Conservation (phyloP, 2,113 vertebrate genomes). For the Galbula dea region DNA sequence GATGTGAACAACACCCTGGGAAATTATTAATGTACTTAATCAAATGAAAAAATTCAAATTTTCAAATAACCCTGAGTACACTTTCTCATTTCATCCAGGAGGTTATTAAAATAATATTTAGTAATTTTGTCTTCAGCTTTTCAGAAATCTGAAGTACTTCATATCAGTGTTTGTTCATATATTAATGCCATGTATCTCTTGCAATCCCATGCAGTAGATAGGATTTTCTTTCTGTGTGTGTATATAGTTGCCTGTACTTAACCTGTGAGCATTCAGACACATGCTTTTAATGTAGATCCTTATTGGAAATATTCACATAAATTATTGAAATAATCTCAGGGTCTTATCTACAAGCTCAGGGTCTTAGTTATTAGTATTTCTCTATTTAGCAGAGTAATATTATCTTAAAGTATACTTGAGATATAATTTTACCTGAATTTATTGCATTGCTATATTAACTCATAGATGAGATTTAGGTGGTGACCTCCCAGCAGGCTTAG, state of each 20-base stretch:
- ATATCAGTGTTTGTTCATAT: not conserved
- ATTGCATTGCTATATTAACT: constrained; percentile 39
- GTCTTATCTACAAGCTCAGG: not conserved
- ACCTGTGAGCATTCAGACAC: not conserved
- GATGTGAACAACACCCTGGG: not conserved
- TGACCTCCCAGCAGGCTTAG: constrained; percentile 68
- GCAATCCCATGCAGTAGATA: not conserved
- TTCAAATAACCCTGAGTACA: not conserved
- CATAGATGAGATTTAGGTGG: constrained; percentile 57
- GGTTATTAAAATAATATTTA: not conserved
- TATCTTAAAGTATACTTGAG: not conserved
- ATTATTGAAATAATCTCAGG: not conserved
- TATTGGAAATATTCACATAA: not conserved
- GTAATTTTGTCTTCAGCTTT: not conserved
- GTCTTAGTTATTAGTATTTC: not conserved
- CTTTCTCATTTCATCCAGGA: not conserved
- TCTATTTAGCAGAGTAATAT: not conserved
- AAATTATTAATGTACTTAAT: not conserved
- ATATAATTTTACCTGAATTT: constrained; percentile 33
- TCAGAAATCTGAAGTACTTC: not conserved
- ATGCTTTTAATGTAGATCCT: not conserved
- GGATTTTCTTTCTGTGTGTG: not conserved
- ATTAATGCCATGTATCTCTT: not conserved
- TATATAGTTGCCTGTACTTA: not conserved
- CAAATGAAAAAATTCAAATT: not conserved